Conservation (phyloP, 37 sponge, comb jelly and placozoan genomes). For the Crambe crambe region DNA sequence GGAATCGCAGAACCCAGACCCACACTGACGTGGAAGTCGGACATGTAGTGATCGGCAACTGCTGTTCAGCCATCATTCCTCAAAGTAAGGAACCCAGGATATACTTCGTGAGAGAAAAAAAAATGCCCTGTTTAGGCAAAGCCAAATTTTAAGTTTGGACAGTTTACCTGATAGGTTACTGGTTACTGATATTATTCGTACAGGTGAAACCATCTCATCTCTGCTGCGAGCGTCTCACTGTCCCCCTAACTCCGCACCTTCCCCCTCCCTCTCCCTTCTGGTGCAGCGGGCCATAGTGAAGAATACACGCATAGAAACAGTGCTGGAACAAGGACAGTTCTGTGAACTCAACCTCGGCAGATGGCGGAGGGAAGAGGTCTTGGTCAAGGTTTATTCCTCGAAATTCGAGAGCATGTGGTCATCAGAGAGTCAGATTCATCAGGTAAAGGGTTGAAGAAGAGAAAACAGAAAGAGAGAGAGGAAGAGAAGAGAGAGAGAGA, state of each 20-base stretch:
- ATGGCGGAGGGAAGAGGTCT: constrained; percentile 70
- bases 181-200: not conserved
- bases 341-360: constrained; percentile 63
- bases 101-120: too few relatives aligned
- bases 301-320: constrained; percentile 7
- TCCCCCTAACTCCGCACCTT: constrained; percentile 2
- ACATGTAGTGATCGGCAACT: not conserved
- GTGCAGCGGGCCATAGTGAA: constrained; percentile 68
- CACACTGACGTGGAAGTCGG: not conserved
- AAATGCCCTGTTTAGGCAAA: too few relatives aligned
- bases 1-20: not conserved
- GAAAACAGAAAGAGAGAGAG: too few relatives aligned
- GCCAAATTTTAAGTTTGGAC: too few relatives aligned
- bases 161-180: not conserved
- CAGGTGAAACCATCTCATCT: constrained; percentile 2
- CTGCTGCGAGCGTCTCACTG: not conserved
- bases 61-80: constrained; percentile 32
- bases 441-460: constrained; percentile 23
- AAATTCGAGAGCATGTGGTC: constrained; percentile 72
- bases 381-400: constrained; percentile 78
- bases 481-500: too few relatives aligned
- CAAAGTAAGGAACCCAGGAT: not conserved
- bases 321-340: constrained; percentile 56
- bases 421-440: constrained; percentile 66
- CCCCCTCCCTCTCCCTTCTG: constrained; percentile 53